Base-by-base conservation (phyloP, 2,113 vertebrate genomes). In the Burhinus oedicnemus region DNA sequence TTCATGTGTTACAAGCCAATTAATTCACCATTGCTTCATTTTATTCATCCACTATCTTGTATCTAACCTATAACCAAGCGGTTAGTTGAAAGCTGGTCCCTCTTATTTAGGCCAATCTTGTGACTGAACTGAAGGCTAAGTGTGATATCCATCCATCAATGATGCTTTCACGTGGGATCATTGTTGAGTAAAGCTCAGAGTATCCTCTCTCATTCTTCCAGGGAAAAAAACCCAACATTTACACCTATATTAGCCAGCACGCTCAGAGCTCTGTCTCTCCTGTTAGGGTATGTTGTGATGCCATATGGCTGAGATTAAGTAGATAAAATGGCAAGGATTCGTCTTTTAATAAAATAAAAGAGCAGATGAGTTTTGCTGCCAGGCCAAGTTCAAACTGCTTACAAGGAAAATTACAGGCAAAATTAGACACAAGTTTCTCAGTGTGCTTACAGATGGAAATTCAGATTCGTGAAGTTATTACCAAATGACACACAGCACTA, bases 401-500 rank as follows among this genome's bases (percentile, higher is more conserved):
- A 38, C 3, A 29, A 57, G 13, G 9, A 72, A 76, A 83, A 38
- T 40, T 12, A 82, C 11, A 36, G 19, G 32, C 5, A 83, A 51
- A 91, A 20, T 71, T 21, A 38, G n/a, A 38, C 19, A 21, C 12
- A 65, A 58, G 23, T 51, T 82, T 82, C 27, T 55, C 36, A 54
- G 16, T 5, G 19, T 65, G 11, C 21, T 82, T 60, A 29, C 38
- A 65, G 14, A n/a, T 60, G 20, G 38, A 69, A 62, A 64, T 75
- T 81, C 38, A 34, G 15, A 47, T 36, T 60, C 22, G 4, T 54
- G 11, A 55, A n/a, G 6, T 57, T 71, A 42, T n/a, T 58, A 58
- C 14, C 0, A 1, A 60, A 40, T 1, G 5, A n/a, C 23, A 52
- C 12, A 25, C 3, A 62, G 6, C 7, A 29, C 12, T 58, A 30